Evolutionary conservation across 1,140 invertebrate species (phyloP).

Genomic region (Drosophila sulfurigaster): DNA sequence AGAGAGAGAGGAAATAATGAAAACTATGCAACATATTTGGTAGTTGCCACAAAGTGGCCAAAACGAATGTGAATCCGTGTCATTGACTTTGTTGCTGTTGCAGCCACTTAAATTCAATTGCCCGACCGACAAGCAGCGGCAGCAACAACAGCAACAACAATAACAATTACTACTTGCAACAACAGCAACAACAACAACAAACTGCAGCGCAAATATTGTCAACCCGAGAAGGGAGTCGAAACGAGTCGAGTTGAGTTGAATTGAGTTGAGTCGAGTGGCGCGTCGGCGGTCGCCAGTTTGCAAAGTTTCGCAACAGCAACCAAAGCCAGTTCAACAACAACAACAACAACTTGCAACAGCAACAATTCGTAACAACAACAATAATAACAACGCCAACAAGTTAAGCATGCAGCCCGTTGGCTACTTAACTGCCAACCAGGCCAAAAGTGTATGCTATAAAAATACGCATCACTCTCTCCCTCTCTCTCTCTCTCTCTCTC

Average conservation of each 20-base stretch:
- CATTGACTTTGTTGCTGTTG: slow-evolving; percentile 74
- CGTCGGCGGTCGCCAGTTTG: slow-evolving; percentile 57
- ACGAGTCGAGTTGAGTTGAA: background rate
- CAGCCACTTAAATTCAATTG: slow-evolving; percentile 80
- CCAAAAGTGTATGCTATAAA: slow-evolving; percentile 61
- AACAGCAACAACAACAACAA: slow-evolving; percentile 43
- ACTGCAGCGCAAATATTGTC: slow-evolving; percentile 76
- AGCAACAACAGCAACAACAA: slow-evolving; percentile 38
- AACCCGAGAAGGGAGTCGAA: slow-evolving; percentile 14
- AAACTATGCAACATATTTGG: slow-evolving; percentile 74
- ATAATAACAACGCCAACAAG: slow-evolving; percentile 7
- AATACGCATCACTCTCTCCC: slow-evolving; percentile 34
- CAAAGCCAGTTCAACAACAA: slow-evolving; percentile 22
- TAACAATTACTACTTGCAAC: slow-evolving; percentile 12
- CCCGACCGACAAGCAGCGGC: slow-evolving; percentile 35
- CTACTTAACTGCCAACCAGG: slow-evolving; percentile 65
- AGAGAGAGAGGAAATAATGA: slow-evolving; percentile 34
- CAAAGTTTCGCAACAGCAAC: slow-evolving; percentile 65
- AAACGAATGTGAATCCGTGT: slow-evolving; percentile 55
- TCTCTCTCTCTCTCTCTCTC: background rate
- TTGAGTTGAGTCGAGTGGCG: slow-evolving; percentile 7
- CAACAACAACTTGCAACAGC: slow-evolving; percentile 8
- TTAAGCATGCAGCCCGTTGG: slow-evolving; percentile 53
- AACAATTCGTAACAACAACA: slow-evolving; percentile 11
- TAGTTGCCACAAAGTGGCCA: slow-evolving; percentile 62